A percentile compares a stretch with the other conserved stretches of the same genome.
Evolutionary conservation across 2,888 invertebrate genomes (phyloP).

Genomic region (Piscicola geometra): DNA sequence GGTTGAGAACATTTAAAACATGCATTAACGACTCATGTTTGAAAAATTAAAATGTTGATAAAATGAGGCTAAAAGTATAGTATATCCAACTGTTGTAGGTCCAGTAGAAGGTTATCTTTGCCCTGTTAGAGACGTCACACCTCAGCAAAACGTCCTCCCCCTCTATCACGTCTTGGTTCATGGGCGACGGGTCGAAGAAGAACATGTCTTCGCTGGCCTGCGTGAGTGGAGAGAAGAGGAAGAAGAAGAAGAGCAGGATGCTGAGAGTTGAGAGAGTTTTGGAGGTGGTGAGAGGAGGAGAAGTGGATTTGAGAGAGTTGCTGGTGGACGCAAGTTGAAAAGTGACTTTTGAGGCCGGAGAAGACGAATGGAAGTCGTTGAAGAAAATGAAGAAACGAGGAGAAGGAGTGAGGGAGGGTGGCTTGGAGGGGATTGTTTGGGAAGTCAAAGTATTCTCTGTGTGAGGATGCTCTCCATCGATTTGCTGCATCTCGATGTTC

Average conservation of each 20-base stretch:
- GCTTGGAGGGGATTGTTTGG: too few relatives aligned
- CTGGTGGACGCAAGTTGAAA: too few relatives aligned
- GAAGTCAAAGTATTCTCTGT: too few relatives aligned
- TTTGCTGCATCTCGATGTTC: too few relatives aligned
- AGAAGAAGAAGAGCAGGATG: not conserved
- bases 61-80: too few relatives aligned
- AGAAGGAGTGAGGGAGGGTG: not conserved
- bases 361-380: not conserved
- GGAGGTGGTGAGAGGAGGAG: too few relatives aligned
- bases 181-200: constrained; percentile 56
- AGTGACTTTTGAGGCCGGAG: not conserved
- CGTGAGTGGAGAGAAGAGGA: not conserved
- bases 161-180: constrained; percentile 51
- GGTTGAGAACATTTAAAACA: too few relatives aligned
- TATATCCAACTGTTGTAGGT: constrained; percentile 50
- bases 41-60: too few relatives aligned
- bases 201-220: constrained; percentile 47
- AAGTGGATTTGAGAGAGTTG: too few relatives aligned
- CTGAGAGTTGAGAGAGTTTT: too few relatives aligned
- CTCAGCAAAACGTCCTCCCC: constrained; percentile 47
- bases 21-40: too few relatives aligned
- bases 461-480: too few relatives aligned
- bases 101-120: constrained; percentile 56
- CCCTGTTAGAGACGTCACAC: constrained; percentile 52
- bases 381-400: not conserved